Base-by-base conservation (phyloP, 2,113 vertebrate genomes). In the Channa argus region DNA sequence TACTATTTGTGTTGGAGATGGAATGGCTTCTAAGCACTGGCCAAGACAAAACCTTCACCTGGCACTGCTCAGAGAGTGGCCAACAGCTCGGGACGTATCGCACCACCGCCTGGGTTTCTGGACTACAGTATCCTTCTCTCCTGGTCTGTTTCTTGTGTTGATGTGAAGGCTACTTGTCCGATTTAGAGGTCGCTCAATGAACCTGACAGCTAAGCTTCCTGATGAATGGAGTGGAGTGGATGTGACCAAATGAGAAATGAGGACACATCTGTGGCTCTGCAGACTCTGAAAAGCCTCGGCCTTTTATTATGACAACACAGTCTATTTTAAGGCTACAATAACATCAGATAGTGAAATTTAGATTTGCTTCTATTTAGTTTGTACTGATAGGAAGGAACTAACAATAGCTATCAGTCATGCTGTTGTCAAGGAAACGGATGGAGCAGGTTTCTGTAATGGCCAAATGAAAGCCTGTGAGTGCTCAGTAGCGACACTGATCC, bases 1-100 rank as follows among this genome's bases (percentile, higher is more conserved):
- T 98, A 68, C 93, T 98, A 55, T 99, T 99, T 74, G 95, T 99
- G 53, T 91, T 99, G 95, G 98, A 99, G 91, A 97, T 98, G 96
- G 98, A 99, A 84, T 99, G 98, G 98, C 90, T 99, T 54, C 80
- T 99, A 83, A 99, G 97, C 92, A 97, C 97, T 0, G 96, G 97
- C 5, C 98, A 98, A 85, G 98, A 99, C 91, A 98, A 98, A 67
- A 94, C 93, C 66, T 97, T 99, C 82, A 96, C 94, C 0, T 99
- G 98, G 98, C 97, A 98, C 91, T 99, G 98, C 77, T 98, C 98
- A 0, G 98, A 99, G 91, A 98, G 96, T 0, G 96, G 97, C 6
- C 96, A 96, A 86, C 95, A 95, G 53, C 94, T 99, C 58, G 98
- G 98, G n/a, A 93, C 91, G 1, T 95, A 98, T 82, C 96, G 94